Conservation (phyloP, 2,888 invertebrate genomes). For the Apodemia duryi region DNA sequence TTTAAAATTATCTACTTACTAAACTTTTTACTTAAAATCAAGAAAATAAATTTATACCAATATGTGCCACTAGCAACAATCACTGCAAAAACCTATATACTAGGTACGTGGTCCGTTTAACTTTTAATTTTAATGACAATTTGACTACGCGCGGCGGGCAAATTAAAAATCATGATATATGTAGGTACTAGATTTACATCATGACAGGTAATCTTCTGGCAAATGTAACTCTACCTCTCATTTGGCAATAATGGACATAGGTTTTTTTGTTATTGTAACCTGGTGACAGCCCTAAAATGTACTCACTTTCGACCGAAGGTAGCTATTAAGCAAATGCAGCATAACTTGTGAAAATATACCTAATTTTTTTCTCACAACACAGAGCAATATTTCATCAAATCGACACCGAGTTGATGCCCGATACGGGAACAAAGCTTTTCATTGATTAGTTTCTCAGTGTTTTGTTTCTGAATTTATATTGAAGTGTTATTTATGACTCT, state of each 20-base stretch:
- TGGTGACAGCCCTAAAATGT: constrained; percentile 15
- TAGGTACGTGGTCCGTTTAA: no score
- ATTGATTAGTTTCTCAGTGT: constrained; percentile 25
- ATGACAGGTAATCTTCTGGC: no score
- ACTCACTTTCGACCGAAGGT: neutral
- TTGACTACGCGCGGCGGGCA: no score
- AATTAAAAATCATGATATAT: no score
- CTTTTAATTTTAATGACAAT: no score
- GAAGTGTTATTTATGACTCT: constrained; percentile 13
- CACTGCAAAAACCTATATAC: no score
- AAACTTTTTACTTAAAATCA: no score
- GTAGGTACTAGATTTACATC: no score
- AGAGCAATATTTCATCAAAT: constrained; percentile 42
- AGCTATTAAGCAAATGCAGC: constrained; percentile 32
- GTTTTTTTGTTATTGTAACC: neutral
- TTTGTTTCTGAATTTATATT: constrained; percentile 19
- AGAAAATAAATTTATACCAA: no score
- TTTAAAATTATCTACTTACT: no score
- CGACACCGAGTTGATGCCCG: constrained; percentile 28
- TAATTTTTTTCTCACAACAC: constrained; percentile 15
- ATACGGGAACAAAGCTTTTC: constrained; percentile 29
- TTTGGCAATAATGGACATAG: neutral
- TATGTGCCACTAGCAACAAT: no score
- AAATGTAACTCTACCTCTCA: neutral
- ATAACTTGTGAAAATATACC: constrained; percentile 28